Evolutionary conservation across 2,113 vertebrate species (phyloP).

Genomic region (Colius striatus): DNA sequence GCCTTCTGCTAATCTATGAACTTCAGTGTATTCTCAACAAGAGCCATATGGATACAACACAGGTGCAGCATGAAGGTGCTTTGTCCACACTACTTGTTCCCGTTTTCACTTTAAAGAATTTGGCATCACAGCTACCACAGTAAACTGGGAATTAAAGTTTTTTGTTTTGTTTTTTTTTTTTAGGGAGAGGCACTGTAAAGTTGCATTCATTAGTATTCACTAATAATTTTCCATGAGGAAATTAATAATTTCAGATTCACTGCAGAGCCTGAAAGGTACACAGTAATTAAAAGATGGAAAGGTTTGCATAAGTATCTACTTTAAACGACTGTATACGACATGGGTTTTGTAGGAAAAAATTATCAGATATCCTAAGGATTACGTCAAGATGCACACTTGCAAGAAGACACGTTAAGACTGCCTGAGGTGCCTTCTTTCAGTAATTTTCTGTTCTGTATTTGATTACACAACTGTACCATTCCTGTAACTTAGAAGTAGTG

Average conservation of each 20-base stretch:
- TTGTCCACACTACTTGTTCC: background rate
- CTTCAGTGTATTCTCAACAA: background rate
- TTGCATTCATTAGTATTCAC: conserved; percentile 33
- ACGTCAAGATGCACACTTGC: background rate
- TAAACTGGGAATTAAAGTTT: background rate
- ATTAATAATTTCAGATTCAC: conserved; percentile 24
- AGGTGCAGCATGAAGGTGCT: background rate
- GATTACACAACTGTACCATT: conserved; percentile 4
- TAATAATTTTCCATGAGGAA: conserved; percentile 37
- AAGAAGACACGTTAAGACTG: conserved; percentile 4
- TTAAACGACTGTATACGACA: background rate
- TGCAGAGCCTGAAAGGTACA: conserved; percentile 12
- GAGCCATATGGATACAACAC: background rate
- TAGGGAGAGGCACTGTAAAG: background rate
- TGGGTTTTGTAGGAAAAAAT: background rate
- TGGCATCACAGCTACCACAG: background rate
- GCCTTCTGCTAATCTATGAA: background rate
- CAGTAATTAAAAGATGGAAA: conserved; percentile 34
- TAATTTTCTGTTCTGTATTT: conserved; percentile 48
- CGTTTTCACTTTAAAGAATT: background rate
- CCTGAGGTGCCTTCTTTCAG: conserved; percentile 17
- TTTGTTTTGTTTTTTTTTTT: background rate
- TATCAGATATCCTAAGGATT: background rate
- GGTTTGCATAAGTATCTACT: background rate
- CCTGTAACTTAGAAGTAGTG: conserved; percentile 18